Conservation (phyloP, 1,140 invertebrate genomes). For the Pemphigus obesinymphae region DNA sequence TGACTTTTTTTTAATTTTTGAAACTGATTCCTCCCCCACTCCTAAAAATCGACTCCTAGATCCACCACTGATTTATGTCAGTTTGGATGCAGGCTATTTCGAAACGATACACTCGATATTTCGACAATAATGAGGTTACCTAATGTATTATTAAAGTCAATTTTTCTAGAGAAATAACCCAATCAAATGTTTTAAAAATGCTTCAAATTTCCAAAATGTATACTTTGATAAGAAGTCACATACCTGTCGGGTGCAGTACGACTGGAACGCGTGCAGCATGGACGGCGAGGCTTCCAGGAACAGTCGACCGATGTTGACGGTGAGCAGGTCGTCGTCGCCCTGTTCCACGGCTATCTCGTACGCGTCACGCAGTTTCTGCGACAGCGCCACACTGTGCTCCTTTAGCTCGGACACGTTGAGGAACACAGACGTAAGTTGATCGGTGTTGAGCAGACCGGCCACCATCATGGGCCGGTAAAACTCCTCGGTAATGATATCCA, state of each 20-base stretch:
- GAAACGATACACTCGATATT: too few species aligned
- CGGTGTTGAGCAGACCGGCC: slow-evolving; percentile 67
- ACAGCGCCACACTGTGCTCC: slow-evolving; percentile 79
- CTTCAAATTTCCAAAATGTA: too few species aligned
- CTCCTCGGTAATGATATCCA: slow-evolving; percentile 87
- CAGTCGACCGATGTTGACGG: slow-evolving; percentile 84
- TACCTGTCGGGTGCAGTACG: slow-evolving; percentile 81
- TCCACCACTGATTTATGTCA: too few species aligned
- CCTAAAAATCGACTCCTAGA: too few species aligned
- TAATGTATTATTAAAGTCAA: too few species aligned
- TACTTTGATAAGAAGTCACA: background rate
- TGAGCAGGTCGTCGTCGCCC: slow-evolving; percentile 75
- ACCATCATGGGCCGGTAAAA: slow-evolving; percentile 90
- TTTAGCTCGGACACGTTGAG: slow-evolving; percentile 89
- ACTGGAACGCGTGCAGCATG: slow-evolving; percentile 91
- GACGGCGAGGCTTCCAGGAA: slow-evolving; percentile 79
- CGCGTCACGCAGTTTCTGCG: slow-evolving; percentile 77
- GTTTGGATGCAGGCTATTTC: too few species aligned
- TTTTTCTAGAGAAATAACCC: too few species aligned
- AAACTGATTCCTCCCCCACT: too few species aligned
- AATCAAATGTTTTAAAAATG: too few species aligned
- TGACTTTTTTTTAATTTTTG: too few species aligned
- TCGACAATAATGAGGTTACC: too few species aligned
- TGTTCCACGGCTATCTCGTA: slow-evolving; percentile 78
- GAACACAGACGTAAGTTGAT: slow-evolving; percentile 84